Base-by-base conservation (phyloP, 2,888 invertebrate genomes). In the Frankliniella fusca region DNA sequence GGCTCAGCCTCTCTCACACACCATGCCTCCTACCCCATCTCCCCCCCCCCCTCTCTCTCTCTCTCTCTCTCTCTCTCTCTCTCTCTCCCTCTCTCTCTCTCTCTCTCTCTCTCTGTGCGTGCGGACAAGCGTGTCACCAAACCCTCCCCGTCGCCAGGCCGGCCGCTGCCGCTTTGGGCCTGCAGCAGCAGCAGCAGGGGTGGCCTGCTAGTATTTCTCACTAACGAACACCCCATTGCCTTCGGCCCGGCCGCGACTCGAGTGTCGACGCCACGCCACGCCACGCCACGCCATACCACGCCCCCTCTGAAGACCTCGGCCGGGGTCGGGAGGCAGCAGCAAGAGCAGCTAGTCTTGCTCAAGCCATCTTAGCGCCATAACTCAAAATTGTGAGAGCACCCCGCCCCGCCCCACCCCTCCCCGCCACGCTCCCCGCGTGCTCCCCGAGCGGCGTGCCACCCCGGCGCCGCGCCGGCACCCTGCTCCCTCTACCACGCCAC, bases 301-400 rank as follows among this genome's bases (percentile, higher is more conserved):
- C 54, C 54, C 54, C 54, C 54, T 54, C 54, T 12, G 54, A 18
- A 18, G 20, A 18, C 61, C 61, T 54, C 54, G 38, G 38, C 38
- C 38, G 61, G 61, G 61, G 61, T n/a, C 61, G 61, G 61, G 38
- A 38, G 38, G 38, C 38, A 38, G 5, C 38, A 38, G 38, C 61
- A 54, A 18, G 15, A 54, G 54, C 54, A 12, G 61, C 70, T 76
- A 76, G 70, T 76, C 70, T 76, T 76, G 70, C 70, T 76, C 70
- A 76, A 76, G 70, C 70, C 70, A 76, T 76, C 70, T 76, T 76
- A 76, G 70, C 9, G 70, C 70, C 70, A 76, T 76, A 76, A 76
- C 70, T 76, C 70, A 76, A 76, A 76, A 76, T 76, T 76, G 70
- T 76, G 70, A 76, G 70, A 12, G 70, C 27, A 27, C 70, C 12